phyloP scores from a whole-genome alignment of 2,888 invertebrate species.

The Schizotus pectinicornis region DNA sequence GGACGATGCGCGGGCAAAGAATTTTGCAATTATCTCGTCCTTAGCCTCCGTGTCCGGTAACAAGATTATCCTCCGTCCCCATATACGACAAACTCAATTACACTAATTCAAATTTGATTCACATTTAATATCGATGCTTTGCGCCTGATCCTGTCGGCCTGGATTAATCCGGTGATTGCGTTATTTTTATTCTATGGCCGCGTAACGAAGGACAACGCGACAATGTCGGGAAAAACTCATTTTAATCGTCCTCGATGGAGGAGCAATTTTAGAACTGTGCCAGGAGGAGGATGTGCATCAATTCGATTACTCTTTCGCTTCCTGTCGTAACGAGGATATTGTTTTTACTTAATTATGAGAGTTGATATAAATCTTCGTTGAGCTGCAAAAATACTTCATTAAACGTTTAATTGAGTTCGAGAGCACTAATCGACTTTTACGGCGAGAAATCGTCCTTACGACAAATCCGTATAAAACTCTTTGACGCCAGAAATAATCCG shows the following conservation, averaged over 20 bases:
- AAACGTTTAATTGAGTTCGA: slow-evolving; percentile 39
- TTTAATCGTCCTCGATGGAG: slow-evolving; percentile 7
- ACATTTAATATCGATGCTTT: slow-evolving; percentile 28
- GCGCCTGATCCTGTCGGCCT: slow-evolving; percentile 23
- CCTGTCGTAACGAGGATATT: slow-evolving; percentile 39
- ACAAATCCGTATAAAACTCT: slow-evolving; percentile 18
- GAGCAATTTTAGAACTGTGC: slow-evolving; percentile 17
- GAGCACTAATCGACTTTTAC: slow-evolving; percentile 40
- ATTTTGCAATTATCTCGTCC: neutral
- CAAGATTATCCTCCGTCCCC: slow-evolving; percentile 21
- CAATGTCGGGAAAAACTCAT: slow-evolving; percentile 11
- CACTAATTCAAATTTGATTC: slow-evolving; percentile 28
- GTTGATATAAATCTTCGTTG: slow-evolving; percentile 37
- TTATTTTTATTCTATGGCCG: slow-evolving; percentile 19
- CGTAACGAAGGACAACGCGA: slow-evolving; percentile 1
- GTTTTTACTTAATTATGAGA: slow-evolving; percentile 43
- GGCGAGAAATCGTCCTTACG: slow-evolving; percentile 34
- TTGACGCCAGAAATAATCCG: neutral
- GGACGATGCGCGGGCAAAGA: neutral
- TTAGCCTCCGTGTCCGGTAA: slow-evolving; percentile 7
- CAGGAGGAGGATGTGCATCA: slow-evolving; percentile 18
- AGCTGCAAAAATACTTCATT: slow-evolving; percentile 40
- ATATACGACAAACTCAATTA: slow-evolving; percentile 19
- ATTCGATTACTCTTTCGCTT: slow-evolving; percentile 28
- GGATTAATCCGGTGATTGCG: slow-evolving; percentile 23